Percentiles rank a stretch among this genome's conserved stretches.
Conservation (phyloP, 2,888 invertebrate genomes). For the Auanema freiburgensis region DNA sequence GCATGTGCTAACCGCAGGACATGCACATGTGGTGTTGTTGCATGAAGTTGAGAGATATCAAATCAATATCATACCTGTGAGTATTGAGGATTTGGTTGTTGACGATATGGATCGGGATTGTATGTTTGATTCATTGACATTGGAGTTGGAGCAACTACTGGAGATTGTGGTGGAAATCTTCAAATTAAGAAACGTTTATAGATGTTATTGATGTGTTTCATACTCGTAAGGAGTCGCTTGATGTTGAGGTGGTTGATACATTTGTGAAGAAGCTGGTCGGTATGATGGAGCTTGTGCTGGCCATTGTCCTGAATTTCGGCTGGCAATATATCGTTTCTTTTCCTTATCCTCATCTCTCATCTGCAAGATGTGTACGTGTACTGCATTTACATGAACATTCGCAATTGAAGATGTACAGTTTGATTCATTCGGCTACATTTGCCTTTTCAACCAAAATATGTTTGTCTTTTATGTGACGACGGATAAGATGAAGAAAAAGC, state of each 20-base stretch:
- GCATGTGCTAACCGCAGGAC: too few relatives aligned
- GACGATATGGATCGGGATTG: slow-evolving; percentile 7
- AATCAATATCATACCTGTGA: slow-evolving; percentile 8
- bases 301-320: slow-evolving; percentile 38
- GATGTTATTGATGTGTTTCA: not conserved
- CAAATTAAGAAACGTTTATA: not conserved
- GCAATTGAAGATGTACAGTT: not conserved
- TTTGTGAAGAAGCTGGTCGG: slow-evolving; percentile 16
- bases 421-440: not conserved
- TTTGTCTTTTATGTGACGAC: not conserved
- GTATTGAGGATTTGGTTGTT: slow-evolving; percentile 12
- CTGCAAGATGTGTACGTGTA: slow-evolving; percentile 31
- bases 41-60: too few relatives aligned
- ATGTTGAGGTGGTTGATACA: slow-evolving; percentile 9
- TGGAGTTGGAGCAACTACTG: slow-evolving; percentile 16
- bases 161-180: slow-evolving; percentile 7
- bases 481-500: slow-evolving; percentile 3
- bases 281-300: slow-evolving; percentile 19
- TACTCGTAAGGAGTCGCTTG: slow-evolving; percentile 2
- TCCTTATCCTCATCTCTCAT: slow-evolving; percentile 44
- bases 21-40: too few relatives aligned
- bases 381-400: too few relatives aligned
- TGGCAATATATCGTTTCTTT: slow-evolving; percentile 30
- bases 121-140: not conserved
- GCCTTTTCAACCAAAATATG: not conserved